Conservation (phyloP, 2,797 vertebrate genomes). For the Arctocebus calabarensis region DNA sequence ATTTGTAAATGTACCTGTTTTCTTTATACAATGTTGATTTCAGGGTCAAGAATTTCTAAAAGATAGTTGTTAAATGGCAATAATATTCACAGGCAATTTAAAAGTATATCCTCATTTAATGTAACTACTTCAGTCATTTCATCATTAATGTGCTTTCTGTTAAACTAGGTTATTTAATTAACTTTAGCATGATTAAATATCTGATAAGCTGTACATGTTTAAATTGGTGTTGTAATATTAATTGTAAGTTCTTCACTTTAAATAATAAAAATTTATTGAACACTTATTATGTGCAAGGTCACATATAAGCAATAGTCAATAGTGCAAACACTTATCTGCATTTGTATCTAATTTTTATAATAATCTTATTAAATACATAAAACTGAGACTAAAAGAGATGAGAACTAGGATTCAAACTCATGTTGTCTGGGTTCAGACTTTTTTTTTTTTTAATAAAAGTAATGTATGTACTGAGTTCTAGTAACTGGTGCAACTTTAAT, state of each 20-base stretch:
- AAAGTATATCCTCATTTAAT: background rate
- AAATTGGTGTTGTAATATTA: background rate
- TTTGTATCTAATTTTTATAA: slow-evolving; percentile 12
- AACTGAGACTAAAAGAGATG: background rate
- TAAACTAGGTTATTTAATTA: background rate
- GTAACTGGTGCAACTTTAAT: background rate
- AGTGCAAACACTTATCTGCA: background rate
- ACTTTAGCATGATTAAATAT: background rate
- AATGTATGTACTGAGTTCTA: background rate
- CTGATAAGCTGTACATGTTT: background rate
- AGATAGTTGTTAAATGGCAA: background rate
- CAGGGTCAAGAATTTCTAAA: background rate
- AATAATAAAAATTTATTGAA: background rate
- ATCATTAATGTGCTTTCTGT: background rate
- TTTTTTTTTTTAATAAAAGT: background rate
- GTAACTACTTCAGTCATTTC: background rate
- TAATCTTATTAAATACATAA: background rate
- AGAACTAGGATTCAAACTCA: background rate
- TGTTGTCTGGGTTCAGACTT: background rate
- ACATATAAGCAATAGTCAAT: background rate
- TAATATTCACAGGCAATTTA: background rate
- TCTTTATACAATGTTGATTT: background rate
- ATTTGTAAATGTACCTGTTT: background rate
- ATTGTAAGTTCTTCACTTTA: background rate
- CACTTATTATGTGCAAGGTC: background rate